Evolutionary conservation across 2,113 vertebrate species (phyloP).

Genomic region (Corydoras maculifer): DNA sequence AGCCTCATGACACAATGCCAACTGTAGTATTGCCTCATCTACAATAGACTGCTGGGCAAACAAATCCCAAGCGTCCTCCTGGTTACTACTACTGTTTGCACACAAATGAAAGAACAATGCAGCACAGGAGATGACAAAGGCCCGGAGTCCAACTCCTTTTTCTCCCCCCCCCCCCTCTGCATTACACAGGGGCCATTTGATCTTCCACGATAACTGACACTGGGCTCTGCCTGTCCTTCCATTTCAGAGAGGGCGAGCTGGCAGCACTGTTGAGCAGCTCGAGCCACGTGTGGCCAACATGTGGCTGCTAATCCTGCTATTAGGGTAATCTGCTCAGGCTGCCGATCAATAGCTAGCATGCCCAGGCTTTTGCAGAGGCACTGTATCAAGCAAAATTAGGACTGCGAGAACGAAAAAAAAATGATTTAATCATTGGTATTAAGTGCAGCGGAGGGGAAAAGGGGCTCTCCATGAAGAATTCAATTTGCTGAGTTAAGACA

Average conservation of each 20-base stretch:
- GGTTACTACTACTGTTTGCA: neutral
- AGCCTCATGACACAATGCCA: conserved; percentile 27
- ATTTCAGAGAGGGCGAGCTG: conserved; percentile 26
- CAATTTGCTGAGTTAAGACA: conserved; percentile 57
- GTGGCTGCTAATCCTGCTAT: conserved; percentile 72
- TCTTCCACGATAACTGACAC: neutral
- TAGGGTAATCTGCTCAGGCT: conserved; percentile 72
- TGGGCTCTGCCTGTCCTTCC: neutral
- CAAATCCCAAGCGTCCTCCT: conserved; percentile 1
- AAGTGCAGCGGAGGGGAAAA: conserved; percentile 54
- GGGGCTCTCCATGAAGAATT: conserved; percentile 25
- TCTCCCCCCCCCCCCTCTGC: too few species aligned
- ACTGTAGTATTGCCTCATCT: conserved; percentile 20
- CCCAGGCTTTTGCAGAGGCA: conserved; percentile 49
- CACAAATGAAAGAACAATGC: neutral
- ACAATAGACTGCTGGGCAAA: conserved; percentile 1
- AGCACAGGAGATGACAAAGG: neutral
- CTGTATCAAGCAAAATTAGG: conserved; percentile 56
- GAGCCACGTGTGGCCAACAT: conserved; percentile 60
- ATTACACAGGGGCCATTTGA: neutral
- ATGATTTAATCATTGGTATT: conserved; percentile 72
- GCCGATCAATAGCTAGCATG: conserved; percentile 67
- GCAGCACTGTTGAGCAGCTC: conserved; percentile 41
- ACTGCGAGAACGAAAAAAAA: conserved; percentile 53
- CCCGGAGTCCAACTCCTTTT: too few species aligned